Base-by-base conservation (phyloP, 1,140 invertebrate genomes). In the Doryteuthis pealeii region DNA sequence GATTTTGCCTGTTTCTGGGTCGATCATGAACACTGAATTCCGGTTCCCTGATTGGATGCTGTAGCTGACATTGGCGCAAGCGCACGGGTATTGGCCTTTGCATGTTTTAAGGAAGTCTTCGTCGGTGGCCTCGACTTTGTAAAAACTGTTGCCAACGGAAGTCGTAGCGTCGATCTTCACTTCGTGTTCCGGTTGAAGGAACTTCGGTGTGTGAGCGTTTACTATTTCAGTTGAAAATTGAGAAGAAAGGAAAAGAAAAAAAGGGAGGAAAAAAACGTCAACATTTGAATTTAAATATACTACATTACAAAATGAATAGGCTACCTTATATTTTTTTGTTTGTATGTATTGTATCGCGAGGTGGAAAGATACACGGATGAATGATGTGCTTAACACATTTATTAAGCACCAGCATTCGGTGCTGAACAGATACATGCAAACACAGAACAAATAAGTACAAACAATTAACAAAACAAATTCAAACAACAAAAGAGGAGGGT, bases 1-100 rank as follows among this genome's bases (percentile, higher is more conserved):
- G 28, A 88, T 83, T 65, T 83, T 79, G 0, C 85, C 87, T 28
- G 77, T 79, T 1, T 72, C 58, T 10, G 74, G 65, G 66, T 87
- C 74, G 40, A 87, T 86, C 30, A 68, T 76, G 68, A 87, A 87
- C 18, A 82, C 72, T 12, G 71, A 72, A 5, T 86, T 80, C 58
- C 83, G 82, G 71, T 88, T 88, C 35, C 85, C 86, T 31, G 73
- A 76, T 8, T 78, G 40, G 26, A 87, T 83, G 31, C 79, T 79
- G 73, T 86, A 87, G 10, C 77, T 77, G 15, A 86, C 77, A 78
- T 85, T 73, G 78, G 78, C 70, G 80, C 76, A 83, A 79, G 85
- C 54, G 77, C 78, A 81, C 26, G 54, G 54, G 5, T 79, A 81
- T 1, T 35, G 35, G 6, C 54, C 22, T 28, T 69, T 62, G 15